Conservation (phyloP, 2,797 vertebrate genomes). For the Mormyrus hasselquistii region DNA sequence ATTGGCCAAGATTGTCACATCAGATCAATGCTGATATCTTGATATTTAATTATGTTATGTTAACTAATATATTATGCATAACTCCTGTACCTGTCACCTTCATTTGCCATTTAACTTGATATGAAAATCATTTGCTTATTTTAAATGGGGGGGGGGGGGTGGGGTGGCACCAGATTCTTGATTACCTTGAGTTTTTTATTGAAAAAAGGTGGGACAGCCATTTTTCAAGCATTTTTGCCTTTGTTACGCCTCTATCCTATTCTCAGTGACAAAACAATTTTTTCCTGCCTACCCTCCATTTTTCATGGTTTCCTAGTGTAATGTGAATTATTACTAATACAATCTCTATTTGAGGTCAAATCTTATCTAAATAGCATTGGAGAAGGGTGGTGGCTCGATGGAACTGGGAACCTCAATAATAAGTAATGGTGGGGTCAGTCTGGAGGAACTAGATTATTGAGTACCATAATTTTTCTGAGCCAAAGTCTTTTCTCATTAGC, state of each 20-base stretch:
- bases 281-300: background rate
- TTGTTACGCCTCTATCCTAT: background rate
- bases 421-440: background rate
- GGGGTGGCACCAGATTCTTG: too few species aligned
- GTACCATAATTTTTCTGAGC: background rate
- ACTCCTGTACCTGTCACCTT: background rate
- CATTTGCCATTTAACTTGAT: background rate
- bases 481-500: constrained; percentile 3
- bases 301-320: background rate
- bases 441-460: background rate
- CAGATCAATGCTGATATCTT: background rate
- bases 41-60: background rate
- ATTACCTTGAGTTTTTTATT: background rate
- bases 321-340: background rate
- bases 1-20: background rate
- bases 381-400: background rate
- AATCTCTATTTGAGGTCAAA: background rate
- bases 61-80: background rate
- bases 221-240: background rate
- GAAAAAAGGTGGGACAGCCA: background rate
- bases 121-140: background rate
- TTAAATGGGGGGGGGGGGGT: background rate
- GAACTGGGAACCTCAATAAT: background rate
- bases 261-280: background rate
- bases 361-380: background rate